These are phyloP conservation scores for Diploscapter pachys DNA, from an alignment of 1,140 invertebrate genomes.

Conservation along the genomic window DNA sequence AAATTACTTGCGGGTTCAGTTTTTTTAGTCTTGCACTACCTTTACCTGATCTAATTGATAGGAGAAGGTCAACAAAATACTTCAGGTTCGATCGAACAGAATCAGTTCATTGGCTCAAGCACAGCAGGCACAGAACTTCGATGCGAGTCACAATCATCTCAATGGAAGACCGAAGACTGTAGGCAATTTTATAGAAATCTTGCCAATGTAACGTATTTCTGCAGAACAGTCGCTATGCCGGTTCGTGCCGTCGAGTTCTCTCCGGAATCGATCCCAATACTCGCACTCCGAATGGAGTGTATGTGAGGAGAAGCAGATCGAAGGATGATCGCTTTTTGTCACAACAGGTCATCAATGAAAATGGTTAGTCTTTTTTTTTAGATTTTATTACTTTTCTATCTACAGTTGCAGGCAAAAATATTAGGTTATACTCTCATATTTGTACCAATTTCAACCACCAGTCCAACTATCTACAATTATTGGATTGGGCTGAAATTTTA, in stretches of 20 bases:
- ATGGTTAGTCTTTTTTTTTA: not conserved
- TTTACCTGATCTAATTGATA: not conserved
- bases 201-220: not conserved
- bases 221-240: constrained; percentile 2
- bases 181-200: not conserved
- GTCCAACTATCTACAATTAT: too few relatives aligned
- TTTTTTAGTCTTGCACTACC: too few relatives aligned
- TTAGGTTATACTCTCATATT: too few relatives aligned
- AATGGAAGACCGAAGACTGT: not conserved
- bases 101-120: not conserved
- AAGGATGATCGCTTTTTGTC: constrained; percentile 23
- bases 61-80: not conserved
- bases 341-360: constrained; percentile 8
- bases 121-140: not conserved
- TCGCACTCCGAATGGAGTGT: constrained; percentile 26
- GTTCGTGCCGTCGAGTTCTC: constrained; percentile 25
- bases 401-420: too few relatives aligned
- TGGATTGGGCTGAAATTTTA: too few relatives aligned
- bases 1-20: too few relatives aligned
- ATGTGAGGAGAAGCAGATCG: constrained; percentile 26
- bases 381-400: not conserved
- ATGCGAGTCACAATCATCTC: constrained; percentile 10
- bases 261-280: constrained; percentile 24
- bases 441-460: too few relatives aligned
- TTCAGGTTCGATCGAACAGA: not conserved